Conservation (phyloP, 2,888 invertebrate genomes). For the Herminia tarsipennalis region DNA sequence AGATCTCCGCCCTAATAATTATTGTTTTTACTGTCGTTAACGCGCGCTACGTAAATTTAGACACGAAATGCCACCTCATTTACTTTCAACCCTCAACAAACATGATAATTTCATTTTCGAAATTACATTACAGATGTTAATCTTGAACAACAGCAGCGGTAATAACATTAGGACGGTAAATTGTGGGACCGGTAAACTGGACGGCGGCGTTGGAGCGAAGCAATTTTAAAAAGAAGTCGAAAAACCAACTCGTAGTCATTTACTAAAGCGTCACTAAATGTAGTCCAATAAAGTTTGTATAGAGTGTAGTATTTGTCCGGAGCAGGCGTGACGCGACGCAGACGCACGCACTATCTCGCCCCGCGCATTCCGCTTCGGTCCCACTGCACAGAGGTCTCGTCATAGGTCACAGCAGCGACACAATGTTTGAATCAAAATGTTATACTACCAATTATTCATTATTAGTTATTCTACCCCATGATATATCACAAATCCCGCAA, state of each 20-base stretch:
- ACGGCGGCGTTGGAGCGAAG: slow-evolving; percentile 43
- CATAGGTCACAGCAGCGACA: too few relatives aligned
- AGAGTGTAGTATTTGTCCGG: slow-evolving; percentile 44
- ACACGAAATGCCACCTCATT: slow-evolving; percentile 66
- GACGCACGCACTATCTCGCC: slow-evolving; percentile 57
- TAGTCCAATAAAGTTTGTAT: slow-evolving; percentile 57
- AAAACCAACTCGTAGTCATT: slow-evolving; percentile 56
- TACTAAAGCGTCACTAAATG: slow-evolving; percentile 67
- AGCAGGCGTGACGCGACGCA: slow-evolving; percentile 60
- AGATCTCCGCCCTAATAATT: slow-evolving; percentile 60
- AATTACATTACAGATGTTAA: slow-evolving; percentile 67
- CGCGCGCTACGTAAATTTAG: slow-evolving; percentile 58
- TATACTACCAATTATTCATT: too few relatives aligned
- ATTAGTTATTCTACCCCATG: too few relatives aligned
- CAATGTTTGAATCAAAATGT: too few relatives aligned
- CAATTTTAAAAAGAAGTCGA: slow-evolving; percentile 47
- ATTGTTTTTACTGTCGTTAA: slow-evolving; percentile 71
- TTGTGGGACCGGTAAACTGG: slow-evolving; percentile 57
- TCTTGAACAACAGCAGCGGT: slow-evolving; percentile 52
- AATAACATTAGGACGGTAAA: slow-evolving; percentile 49
- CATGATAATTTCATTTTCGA: slow-evolving; percentile 73
- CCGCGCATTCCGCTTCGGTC: too few relatives aligned
- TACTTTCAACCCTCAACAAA: slow-evolving; percentile 60
- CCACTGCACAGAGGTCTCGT: too few relatives aligned
- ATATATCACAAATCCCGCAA: too few relatives aligned